Percentiles rank a stretch among this genome's conserved stretches.
Conservation (phyloP, 2,797 vertebrate genomes). For the Acrossocheilus wenchowensis region DNA sequence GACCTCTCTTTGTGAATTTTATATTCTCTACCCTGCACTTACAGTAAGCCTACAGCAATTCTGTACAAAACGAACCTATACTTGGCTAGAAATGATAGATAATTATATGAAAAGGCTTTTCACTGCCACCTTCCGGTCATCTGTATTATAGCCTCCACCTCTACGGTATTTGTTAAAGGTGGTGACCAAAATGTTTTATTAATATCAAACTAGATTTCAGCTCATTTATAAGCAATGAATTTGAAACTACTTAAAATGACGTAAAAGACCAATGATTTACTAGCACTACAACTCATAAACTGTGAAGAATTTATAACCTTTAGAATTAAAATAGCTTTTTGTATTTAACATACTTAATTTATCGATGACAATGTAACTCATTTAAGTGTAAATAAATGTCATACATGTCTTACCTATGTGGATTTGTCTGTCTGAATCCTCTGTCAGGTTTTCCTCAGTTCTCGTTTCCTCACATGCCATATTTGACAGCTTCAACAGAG, state of each 20-base stretch:
- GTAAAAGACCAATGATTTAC: background rate
- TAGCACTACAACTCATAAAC: background rate
- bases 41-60: slow-evolving; percentile 4
- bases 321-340: background rate
- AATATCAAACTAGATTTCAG: background rate
- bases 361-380: background rate
- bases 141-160: background rate
- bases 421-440: slow-evolving; percentile 6
- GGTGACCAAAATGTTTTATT: background rate
- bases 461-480: slow-evolving; percentile 36
- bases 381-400: background rate
- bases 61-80: slow-evolving; percentile 7
- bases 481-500: slow-evolving; percentile 28
- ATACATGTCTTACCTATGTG: background rate
- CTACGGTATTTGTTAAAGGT: background rate
- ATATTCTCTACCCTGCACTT: slow-evolving; percentile 10
- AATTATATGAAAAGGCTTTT: slow-evolving; percentile 5
- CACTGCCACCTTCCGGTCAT: slow-evolving; percentile 35
- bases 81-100: background rate
- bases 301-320: background rate
- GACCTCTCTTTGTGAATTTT: background rate
- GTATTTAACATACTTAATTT: background rate
- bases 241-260: background rate
- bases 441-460: background rate
- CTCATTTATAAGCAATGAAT: background rate